phyloP scores from a whole-genome alignment of 2,797 vertebrate genomes.

The Mormyrus hasselquistii region DNA sequence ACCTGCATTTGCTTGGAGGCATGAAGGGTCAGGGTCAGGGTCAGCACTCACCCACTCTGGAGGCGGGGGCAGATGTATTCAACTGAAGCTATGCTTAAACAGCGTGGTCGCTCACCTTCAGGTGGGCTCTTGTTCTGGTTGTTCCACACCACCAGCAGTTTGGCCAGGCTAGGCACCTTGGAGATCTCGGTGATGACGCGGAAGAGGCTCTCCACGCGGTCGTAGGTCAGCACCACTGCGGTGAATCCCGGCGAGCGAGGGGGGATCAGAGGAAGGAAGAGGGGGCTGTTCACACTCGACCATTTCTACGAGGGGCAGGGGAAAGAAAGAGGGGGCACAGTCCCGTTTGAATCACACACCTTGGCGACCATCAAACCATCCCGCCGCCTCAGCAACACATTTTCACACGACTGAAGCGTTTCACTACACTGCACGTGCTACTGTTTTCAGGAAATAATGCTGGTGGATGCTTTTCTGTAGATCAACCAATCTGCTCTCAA shows the following conservation, averaged over 20 bases:
- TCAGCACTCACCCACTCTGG: background rate
- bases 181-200: conserved; percentile 96
- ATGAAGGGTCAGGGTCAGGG: background rate
- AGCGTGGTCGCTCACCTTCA: conserved; percentile 68
- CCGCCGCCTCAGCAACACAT: background rate
- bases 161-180: conserved; percentile 93
- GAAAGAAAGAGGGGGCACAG: background rate
- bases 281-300: conserved; percentile 92
- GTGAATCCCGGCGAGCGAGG: conserved; percentile 94
- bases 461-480: background rate
- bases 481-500: background rate
- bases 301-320: conserved; percentile 68
- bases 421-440: background rate
- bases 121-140: conserved; percentile 97
- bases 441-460: background rate
- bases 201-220: conserved; percentile 96
- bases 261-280: conserved; percentile 92
- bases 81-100: background rate
- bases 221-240: conserved; percentile 91
- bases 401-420: background rate
- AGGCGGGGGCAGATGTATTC: background rate
- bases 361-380: background rate
- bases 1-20: background rate
- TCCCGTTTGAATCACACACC: background rate
- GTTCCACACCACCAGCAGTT: conserved; percentile 94